These are phyloP conservation scores for Centropus unirufus DNA, from an alignment of 2,113 vertebrate species.

Conservation along the genomic window DNA sequence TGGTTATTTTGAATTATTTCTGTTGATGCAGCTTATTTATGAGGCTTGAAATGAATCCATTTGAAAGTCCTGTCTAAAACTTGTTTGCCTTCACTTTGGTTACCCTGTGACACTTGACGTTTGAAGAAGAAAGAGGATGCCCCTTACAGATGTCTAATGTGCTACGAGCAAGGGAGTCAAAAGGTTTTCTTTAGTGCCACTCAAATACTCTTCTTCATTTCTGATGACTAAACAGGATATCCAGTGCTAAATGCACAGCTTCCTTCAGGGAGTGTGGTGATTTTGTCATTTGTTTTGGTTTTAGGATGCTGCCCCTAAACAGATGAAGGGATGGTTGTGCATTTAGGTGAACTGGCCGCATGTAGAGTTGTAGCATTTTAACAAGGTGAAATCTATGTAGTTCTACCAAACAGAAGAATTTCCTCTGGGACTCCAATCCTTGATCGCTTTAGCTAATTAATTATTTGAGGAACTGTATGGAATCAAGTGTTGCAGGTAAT, in stretches of 20 bases:
- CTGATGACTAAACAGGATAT: background rate
- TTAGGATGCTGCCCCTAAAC: background rate
- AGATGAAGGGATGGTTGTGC: background rate
- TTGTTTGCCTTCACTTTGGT: slow-evolving; percentile 1
- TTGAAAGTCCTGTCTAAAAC: background rate
- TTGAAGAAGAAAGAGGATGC: background rate
- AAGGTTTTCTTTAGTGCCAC: background rate
- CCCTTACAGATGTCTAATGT: background rate
- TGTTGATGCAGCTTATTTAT: background rate
- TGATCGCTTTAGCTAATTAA: slow-evolving; percentile 50
- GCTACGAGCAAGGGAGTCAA: background rate
- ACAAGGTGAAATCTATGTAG: background rate
- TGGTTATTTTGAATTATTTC: background rate
- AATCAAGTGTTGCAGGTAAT: slow-evolving; percentile 43
- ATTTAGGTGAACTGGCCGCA: background rate
- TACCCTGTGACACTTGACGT: background rate
- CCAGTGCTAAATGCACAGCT: background rate
- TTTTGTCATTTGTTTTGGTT: background rate
- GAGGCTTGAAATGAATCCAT: background rate
- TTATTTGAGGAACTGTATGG: slow-evolving; percentile 34
- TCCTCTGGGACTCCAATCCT: slow-evolving; percentile 37
- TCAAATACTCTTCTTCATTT: background rate
- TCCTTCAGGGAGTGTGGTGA: background rate
- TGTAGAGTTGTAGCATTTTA: background rate
- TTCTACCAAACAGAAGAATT: background rate